Evolutionary conservation across 2,888 invertebrate species (phyloP).

Genomic region (Chalcosyrphus nemorum): DNA sequence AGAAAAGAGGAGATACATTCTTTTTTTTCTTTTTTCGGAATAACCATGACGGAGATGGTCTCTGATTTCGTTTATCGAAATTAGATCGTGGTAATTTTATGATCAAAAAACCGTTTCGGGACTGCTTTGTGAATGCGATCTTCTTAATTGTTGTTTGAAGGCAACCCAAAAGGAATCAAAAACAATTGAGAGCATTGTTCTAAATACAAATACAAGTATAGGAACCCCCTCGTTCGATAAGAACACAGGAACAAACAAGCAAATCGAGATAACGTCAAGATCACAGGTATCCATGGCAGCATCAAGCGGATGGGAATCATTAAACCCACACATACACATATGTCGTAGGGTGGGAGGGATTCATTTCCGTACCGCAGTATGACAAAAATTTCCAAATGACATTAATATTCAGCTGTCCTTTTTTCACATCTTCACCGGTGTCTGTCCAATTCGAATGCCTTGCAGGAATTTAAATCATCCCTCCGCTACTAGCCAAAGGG

Average conservation of each 20-base stretch:
- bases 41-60: constrained; percentile 67
- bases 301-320: constrained; percentile 14
- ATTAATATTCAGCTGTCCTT: constrained; percentile 39
- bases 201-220: not conserved
- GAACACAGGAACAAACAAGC: constrained; percentile 24
- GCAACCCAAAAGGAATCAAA: not conserved
- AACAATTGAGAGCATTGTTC: constrained; percentile 38
- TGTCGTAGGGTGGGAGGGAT: constrained; percentile 4
- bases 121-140: constrained; percentile 5
- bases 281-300: constrained; percentile 2
- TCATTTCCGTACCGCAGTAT: constrained; percentile 32
- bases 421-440: constrained; percentile 26
- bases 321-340: not conserved
- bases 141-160: constrained; percentile 8
- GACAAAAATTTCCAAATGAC: constrained; percentile 47
- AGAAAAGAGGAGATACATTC: not conserved
- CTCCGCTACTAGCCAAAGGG: not conserved
- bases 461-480: constrained; percentile 63
- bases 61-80: constrained; percentile 63
- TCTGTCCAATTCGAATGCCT: constrained; percentile 18
- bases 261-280: constrained; percentile 17
- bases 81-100: constrained; percentile 59
- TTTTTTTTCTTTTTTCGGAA: not conserved
- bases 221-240: not conserved
- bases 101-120: constrained; percentile 38